Evolutionary conservation across 1,140 invertebrate genomes (phyloP), one percentile per base, ranked within the genome.

Genomic region (Drosophila malerkotliana): DNA sequence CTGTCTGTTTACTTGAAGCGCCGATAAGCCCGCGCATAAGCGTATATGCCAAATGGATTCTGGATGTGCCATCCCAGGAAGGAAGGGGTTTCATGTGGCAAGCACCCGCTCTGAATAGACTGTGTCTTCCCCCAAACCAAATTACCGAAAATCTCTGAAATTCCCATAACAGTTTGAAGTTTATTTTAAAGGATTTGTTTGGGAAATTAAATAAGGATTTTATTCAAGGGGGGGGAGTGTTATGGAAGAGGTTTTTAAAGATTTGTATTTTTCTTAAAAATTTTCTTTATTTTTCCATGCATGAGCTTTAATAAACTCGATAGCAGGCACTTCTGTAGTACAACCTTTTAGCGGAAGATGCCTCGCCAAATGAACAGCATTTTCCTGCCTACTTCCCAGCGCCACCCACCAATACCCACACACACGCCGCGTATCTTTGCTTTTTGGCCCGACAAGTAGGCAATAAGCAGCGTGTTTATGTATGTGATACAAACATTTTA

Each of bases 401-500:
- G 39, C 32, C 28, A 26, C 7, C 26, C 24, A 30, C 18, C 21
- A 0, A 51, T 14, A 10, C 2, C 9, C 8, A 34, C 7, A 37
- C 7, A 12, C 21, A 18, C 1, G 9, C 10, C 32, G 63, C 52
- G 53, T 54, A 73, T 74, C 48, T 53, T 57, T 37, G 47, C 53
- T 39, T 37, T 64, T 12, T 56, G 74, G 75, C 60, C 82, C 63
- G 59, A 63, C 56, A 88, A 88, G 83, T 88, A 88, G 83, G 83
- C 83, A 88, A 88, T 87, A 88, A 82, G 79, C 83, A 76, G 51
- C 67, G 82, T 87, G 72, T 85, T 84, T 84, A 84, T 87, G 82
- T 81, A 59, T 87, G 49, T 72, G 79, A 74, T 69, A 81, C 75
- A 88, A 88, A 88, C 83, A 88, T 87, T 87, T 83, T 88, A 87